These are phyloP conservation scores for Nephrocerus scutellatus DNA, from an alignment of 2,888 invertebrate genomes.

Conservation along the genomic window DNA sequence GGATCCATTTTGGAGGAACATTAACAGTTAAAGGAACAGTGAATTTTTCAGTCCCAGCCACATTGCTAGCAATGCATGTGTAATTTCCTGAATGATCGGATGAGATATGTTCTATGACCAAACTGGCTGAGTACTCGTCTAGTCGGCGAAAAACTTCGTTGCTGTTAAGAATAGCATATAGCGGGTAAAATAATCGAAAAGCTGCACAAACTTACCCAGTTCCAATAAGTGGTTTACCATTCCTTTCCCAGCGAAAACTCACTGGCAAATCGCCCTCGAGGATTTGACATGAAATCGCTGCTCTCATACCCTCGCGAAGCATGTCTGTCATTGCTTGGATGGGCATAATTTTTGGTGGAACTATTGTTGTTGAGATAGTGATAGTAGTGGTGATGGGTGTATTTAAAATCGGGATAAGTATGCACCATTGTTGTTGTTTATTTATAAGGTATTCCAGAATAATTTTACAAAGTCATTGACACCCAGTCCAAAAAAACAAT, in stretches of 20 bases:
- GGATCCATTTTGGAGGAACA: conserved; percentile 83
- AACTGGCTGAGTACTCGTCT: conserved; percentile 79
- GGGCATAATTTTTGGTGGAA: conserved; percentile 77
- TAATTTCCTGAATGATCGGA: conserved; percentile 84
- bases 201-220: conserved; percentile 48
- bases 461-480: no score
- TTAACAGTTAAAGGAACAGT: conserved; percentile 76
- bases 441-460: no score
- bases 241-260: conserved; percentile 85
- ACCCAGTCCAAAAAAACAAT: no score
- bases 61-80: conserved; percentile 81
- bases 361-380: conserved; percentile 51
- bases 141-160: conserved; percentile 56
- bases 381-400: no score
- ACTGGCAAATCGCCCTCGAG: conserved; percentile 89
- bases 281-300: conserved; percentile 84
- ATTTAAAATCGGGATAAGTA: no score
- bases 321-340: conserved; percentile 76
- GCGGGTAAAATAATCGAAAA: conserved; percentile 35
- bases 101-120: conserved; percentile 78
- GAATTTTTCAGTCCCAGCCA: conserved; percentile 71
- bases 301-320: conserved; percentile 76
- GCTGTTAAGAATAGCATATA: conserved; percentile 23
- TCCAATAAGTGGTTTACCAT: conserved; percentile 67
- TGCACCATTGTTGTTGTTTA: no score